Conservation (phyloP, 1,140 invertebrate species). For the Trachymyrmex cornetzi region DNA sequence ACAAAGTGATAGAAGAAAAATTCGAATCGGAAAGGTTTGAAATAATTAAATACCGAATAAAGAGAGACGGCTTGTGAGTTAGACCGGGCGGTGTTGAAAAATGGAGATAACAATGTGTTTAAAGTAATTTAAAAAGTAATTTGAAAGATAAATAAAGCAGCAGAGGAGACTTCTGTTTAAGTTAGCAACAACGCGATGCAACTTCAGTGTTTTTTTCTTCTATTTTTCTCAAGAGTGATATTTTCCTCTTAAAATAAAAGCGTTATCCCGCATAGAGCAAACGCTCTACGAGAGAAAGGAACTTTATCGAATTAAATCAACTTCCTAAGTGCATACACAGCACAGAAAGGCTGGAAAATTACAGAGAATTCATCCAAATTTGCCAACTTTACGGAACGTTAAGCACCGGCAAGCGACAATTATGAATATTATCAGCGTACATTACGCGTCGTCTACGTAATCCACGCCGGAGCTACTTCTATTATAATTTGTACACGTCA, state of each 20-base stretch:
- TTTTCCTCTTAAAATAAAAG: constrained; percentile 12
- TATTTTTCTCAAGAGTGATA: not conserved
- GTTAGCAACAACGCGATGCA: constrained; percentile 25
- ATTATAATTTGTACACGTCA: constrained; percentile 26
- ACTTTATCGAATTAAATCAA: constrained; percentile 27
- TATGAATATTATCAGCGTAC: constrained; percentile 18
- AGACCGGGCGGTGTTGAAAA: not conserved
- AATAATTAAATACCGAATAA: not conserved
- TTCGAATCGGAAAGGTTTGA: not conserved
- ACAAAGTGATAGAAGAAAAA: not conserved
- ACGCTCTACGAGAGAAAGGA: not conserved
- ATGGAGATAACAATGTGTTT: constrained; percentile 18
- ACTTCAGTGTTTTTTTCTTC: constrained; percentile 29
- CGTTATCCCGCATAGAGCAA: not conserved
- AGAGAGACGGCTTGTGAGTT: not conserved
- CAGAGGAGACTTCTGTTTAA: not conserved
- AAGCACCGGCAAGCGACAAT: constrained; percentile 12
- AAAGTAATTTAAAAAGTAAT: constrained; percentile 36
- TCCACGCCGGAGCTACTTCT: constrained; percentile 4
- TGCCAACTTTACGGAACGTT: not conserved
- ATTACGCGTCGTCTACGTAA: constrained; percentile 18
- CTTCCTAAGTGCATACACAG: constrained; percentile 10
- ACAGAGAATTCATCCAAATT: constrained; percentile 28
- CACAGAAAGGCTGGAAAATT: not conserved
- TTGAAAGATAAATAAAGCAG: constrained; percentile 26